Base-by-base conservation (phyloP, 2,113 vertebrate genomes). In the Aleadryas rufinucha region DNA sequence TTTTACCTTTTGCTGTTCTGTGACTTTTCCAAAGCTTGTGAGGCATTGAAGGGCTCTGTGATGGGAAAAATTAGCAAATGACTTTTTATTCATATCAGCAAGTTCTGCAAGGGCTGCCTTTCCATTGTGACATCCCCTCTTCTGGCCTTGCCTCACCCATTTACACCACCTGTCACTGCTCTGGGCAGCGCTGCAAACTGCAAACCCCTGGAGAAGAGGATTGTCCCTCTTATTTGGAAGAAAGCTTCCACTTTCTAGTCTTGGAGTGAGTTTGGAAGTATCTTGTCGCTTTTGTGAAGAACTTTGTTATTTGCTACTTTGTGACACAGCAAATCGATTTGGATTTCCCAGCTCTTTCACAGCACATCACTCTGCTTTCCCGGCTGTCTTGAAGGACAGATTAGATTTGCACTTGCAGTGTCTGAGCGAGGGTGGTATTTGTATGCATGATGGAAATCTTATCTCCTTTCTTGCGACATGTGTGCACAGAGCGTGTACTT, bases 361-460 rank as follows among this genome's bases (percentile, higher is more conserved):
- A 44, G 70, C 1, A 1, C 23, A 5, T 30, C 2, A 0, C 28
- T 52, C 22, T 52, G 1, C 65, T 77, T 80, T 47, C 66, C 61
- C 75, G 31, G 16, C 13, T 10, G 14, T 47, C 83, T 18, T 35
- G 12, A 26, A 0, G 1, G 11, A 15, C 37, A 21, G 52, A 5
- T 42, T 5, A 19, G 21, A 11, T 50, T 20, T 37, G 37, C 16
- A 0, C 44, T 52, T 26, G 31, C 19, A 5, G 18, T 10, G 3
- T 15, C 44, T 26, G 8, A 59, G 61, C 0, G 2, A 52, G 65
- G 10, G 3, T n/a, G 30, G 11, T 13, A 24, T 5, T 2, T 7
- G 16, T 11, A 7, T 0, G 22, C 49, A 26, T 0, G 3, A 11
- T 0, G 18, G 57, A 45, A 49, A 31, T 28, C 9, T 53, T 31